A percentile compares a stretch with the other conserved stretches of the same genome.
These are phyloP conservation scores for Enteromius viviparus DNA, from an alignment of 2,797 vertebrate species.

Conservation along the genomic window DNA sequence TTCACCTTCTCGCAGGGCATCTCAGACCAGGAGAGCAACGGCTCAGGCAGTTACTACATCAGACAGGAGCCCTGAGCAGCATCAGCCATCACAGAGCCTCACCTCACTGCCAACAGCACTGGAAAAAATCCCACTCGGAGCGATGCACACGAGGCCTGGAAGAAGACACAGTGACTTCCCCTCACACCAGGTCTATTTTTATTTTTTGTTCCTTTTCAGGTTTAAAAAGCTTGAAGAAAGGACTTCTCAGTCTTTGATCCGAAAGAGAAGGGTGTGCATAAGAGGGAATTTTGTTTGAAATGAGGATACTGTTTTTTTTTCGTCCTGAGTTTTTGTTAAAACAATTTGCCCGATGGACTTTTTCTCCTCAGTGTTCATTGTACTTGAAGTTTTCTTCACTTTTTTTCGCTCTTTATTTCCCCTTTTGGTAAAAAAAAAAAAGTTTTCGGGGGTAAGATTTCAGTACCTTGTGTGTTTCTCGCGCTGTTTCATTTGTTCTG, in stretches of 20 bases:
- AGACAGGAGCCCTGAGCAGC: conserved; percentile 90
- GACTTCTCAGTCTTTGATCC: conserved; percentile 59
- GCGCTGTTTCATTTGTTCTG: conserved; percentile 58
- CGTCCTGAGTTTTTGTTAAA: conserved; percentile 70
- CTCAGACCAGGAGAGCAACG: conserved; percentile 97
- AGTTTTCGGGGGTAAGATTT: conserved; percentile 77
- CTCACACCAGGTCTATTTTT: conserved; percentile 77
- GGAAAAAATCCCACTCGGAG: conserved; percentile 59
- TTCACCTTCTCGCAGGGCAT: conserved; percentile 93
- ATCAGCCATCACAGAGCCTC: conserved; percentile 54
- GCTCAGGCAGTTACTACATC: conserved; percentile 96
- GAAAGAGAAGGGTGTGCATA: conserved; percentile 63
- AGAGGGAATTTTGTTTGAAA: conserved; percentile 65
- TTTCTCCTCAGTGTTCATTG: conserved; percentile 85
- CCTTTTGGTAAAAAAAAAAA: conserved; percentile 2
- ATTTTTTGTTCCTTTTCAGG: conserved; percentile 60
- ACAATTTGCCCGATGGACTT: conserved; percentile 89
- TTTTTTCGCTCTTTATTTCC: conserved; percentile 80
- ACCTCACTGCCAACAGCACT: conserved; percentile 69
- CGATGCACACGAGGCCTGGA: conserved; percentile 80
- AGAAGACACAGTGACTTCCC: conserved; percentile 84
- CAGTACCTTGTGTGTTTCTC: conserved; percentile 63
- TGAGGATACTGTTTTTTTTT: conserved; percentile 60
- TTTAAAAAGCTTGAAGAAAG: conserved; percentile 67
- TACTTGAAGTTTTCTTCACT: conserved; percentile 95